A percentile compares a stretch with the other conserved stretches of the same genome.
phyloP scores from a whole-genome alignment of 2,888 invertebrate genomes.

The Eristalis intricaria region DNA sequence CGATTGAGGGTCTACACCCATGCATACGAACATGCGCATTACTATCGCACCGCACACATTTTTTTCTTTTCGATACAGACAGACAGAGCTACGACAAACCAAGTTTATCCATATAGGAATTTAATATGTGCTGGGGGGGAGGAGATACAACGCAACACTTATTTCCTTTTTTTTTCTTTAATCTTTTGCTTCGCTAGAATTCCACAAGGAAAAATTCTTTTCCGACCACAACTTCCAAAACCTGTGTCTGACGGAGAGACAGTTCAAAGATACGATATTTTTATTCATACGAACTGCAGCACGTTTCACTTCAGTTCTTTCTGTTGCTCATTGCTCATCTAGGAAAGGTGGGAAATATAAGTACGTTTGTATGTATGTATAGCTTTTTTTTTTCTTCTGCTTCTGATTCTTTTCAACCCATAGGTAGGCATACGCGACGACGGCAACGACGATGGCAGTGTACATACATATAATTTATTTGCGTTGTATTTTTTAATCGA shows the following conservation, averaged over 20 bases:
- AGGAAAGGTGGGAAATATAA: constrained; percentile 43
- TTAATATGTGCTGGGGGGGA: constrained; percentile 53
- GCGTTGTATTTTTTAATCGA: constrained; percentile 69
- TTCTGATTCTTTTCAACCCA: constrained; percentile 42
- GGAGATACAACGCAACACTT: constrained; percentile 62
- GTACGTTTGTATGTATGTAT: constrained; percentile 4
- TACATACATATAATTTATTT: constrained; percentile 39
- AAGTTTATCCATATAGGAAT: constrained; percentile 68
- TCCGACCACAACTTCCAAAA: not conserved
- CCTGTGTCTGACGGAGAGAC: not conserved
- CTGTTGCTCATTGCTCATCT: constrained; percentile 44
- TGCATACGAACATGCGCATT: constrained; percentile 69
- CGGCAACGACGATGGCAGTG: constrained; percentile 16
- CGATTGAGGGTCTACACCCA: constrained; percentile 69
- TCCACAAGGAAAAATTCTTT: constrained; percentile 34
- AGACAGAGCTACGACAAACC: constrained; percentile 51
- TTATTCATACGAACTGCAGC: constrained; percentile 8
- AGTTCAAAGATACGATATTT: constrained; percentile 4
- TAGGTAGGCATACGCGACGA: constrained; percentile 35
- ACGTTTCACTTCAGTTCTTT: constrained; percentile 40
- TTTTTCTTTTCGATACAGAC: constrained; percentile 10
- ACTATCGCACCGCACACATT: constrained; percentile 48
- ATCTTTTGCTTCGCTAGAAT: constrained; percentile 46
- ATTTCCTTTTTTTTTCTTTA: constrained; percentile 29
- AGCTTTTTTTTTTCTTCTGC: not conserved